phyloP scores from a whole-genome alignment of 2,888 invertebrate genomes.

The Chrysomela aeneicollis region DNA sequence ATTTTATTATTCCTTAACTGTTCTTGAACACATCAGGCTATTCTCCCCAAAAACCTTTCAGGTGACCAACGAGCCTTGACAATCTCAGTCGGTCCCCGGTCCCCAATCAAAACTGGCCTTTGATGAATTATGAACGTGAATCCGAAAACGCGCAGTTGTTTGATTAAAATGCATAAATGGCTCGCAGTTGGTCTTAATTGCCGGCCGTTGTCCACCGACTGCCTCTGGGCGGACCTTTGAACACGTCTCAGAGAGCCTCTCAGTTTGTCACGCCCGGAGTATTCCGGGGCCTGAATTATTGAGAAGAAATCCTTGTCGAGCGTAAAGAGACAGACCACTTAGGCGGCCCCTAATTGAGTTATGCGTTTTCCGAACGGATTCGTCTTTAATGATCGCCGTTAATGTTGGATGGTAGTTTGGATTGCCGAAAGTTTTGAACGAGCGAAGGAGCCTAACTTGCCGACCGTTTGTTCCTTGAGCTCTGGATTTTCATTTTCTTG shows the following conservation, averaged over 20 bases:
- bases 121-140: constrained; percentile 50
- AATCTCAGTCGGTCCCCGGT: neutral
- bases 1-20: no score
- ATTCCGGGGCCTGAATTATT: constrained; percentile 52
- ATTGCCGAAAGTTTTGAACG: neutral
- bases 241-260: constrained; percentile 44
- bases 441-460: neutral
- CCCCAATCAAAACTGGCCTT: constrained; percentile 37
- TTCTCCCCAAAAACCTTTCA: neutral
- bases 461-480: neutral
- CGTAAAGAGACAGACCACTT: constrained; percentile 49
- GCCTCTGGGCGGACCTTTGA: constrained; percentile 51
- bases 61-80: constrained; percentile 5
- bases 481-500: no score
- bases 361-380: constrained; percentile 46
- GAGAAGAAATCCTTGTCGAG: constrained; percentile 52
- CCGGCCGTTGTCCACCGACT: constrained; percentile 51
- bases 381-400: constrained; percentile 21
- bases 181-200: constrained; percentile 54
- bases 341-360: constrained; percentile 50
- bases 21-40: neutral
- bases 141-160: constrained; percentile 48
- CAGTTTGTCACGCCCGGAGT: constrained; percentile 49
- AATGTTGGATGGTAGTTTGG: constrained; percentile 1
- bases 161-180: constrained; percentile 56